These are phyloP conservation scores for Onychomys torridus DNA, from an alignment of 2,797 vertebrate species.

Conservation along the genomic window DNA sequence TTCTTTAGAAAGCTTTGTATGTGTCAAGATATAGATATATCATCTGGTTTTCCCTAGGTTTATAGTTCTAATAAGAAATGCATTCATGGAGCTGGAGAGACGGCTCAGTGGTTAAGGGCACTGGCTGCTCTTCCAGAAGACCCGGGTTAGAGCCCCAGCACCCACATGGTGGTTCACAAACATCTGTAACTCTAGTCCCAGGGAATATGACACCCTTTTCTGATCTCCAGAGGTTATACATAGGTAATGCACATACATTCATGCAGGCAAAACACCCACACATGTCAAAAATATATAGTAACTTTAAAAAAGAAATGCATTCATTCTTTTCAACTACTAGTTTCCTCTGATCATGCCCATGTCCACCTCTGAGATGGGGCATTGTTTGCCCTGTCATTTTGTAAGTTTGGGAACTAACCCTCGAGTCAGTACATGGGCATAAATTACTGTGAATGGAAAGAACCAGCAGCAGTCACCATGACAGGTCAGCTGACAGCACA, in stretches of 20 bases:
- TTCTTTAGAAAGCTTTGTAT: neutral
- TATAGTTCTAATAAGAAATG: neutral
- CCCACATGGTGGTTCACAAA: neutral
- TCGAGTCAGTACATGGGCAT: neutral
- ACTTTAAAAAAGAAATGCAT: neutral
- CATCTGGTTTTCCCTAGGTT: neutral
- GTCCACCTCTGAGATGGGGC: constrained; percentile 28
- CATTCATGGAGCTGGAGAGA: neutral
- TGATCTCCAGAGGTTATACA: neutral
- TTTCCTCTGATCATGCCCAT: neutral
- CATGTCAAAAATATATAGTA: neutral
- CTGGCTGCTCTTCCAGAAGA: neutral
- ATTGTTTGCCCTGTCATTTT: neutral
- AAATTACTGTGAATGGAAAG: constrained; percentile 27
- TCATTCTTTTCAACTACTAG: neutral
- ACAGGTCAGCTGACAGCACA: neutral
- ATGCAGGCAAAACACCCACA: neutral
- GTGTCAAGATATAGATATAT: neutral
- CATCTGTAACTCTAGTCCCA: neutral
- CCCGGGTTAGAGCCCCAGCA: neutral
- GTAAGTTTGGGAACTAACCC: constrained; percentile 41
- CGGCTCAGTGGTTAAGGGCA: neutral
- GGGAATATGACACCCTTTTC: neutral
- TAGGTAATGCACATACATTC: neutral
- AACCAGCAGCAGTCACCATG: neutral